Percentiles rank a stretch among this genome's conserved stretches.
These are phyloP conservation scores for Pseudomugil tenellus DNA, from an alignment of 2,797 vertebrate species.

Conservation along the genomic window DNA sequence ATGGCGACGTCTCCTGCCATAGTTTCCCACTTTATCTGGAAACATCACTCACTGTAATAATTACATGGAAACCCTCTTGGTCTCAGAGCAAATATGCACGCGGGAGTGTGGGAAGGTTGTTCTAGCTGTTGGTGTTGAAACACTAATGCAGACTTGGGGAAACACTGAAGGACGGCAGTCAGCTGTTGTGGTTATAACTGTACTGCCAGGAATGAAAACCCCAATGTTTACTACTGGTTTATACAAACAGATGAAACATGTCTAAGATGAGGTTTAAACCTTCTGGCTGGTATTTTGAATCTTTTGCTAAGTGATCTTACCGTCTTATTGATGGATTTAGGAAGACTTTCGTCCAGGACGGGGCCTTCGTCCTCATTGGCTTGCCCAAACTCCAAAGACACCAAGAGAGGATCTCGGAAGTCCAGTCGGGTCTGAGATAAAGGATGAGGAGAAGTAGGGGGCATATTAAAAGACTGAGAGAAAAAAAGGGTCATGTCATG, in stretches of 20 bases:
- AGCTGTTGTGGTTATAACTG: slow-evolving; percentile 71
- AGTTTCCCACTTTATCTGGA: slow-evolving; percentile 29
- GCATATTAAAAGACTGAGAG: neutral
- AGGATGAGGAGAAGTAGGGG: neutral
- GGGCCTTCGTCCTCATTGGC: slow-evolving; percentile 89
- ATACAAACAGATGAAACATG: slow-evolving; percentile 27
- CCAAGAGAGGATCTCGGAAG: slow-evolving; percentile 91
- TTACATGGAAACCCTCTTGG: slow-evolving; percentile 47
- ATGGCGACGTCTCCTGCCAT: slow-evolving; percentile 14
- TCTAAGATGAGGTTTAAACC: slow-evolving; percentile 30
- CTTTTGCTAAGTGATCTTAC: slow-evolving; percentile 77
- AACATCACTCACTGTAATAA: slow-evolving; percentile 30
- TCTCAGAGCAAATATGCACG: slow-evolving; percentile 42
- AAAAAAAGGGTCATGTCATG: neutral
- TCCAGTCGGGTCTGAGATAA: slow-evolving; percentile 86
- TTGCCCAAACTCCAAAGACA: slow-evolving; percentile 90
- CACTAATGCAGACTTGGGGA: slow-evolving; percentile 28
- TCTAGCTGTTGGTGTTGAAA: slow-evolving; percentile 36
- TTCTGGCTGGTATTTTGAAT: slow-evolving; percentile 31
- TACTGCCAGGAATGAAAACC: slow-evolving; percentile 32
- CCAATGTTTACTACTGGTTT: slow-evolving; percentile 17
- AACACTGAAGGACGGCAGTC: slow-evolving; percentile 61
- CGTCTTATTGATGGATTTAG: slow-evolving; percentile 88
- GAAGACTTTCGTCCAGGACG: slow-evolving; percentile 87
- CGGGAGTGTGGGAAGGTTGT: slow-evolving; percentile 69